Conservation (phyloP, 2,888 invertebrate genomes). For the Zygothrica quintamaculata region DNA sequence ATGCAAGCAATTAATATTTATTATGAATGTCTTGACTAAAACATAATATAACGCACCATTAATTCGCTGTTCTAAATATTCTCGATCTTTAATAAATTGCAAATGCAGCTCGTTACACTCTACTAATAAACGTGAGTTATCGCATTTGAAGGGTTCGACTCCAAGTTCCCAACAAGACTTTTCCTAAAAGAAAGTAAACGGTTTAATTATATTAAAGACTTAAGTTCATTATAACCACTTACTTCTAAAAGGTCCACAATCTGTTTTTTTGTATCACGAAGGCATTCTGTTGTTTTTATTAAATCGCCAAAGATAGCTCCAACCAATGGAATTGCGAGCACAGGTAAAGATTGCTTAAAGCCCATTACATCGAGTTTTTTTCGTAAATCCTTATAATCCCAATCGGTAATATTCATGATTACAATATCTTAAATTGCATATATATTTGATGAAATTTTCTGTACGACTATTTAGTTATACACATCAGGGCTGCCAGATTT, state of each 20-base stretch:
- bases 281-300: conserved; percentile 93
- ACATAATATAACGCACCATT: conserved; percentile 85
- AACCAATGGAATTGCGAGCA: conserved; percentile 92
- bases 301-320: conserved; percentile 92
- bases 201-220: not conserved
- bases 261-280: conserved; percentile 92
- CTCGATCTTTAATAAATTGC: conserved; percentile 88
- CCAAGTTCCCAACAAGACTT: conserved; percentile 89
- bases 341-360: conserved; percentile 90
- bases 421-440: not conserved
- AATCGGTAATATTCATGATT: conserved; percentile 68
- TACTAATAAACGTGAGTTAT: conserved; percentile 90
- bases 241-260: conserved; percentile 89
- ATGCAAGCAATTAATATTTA: too few relatives aligned
- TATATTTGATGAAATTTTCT: too few relatives aligned
- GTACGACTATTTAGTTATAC: too few relatives aligned
- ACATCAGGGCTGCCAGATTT: too few relatives aligned
- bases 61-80: conserved; percentile 87
- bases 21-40: too few relatives aligned
- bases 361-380: conserved; percentile 93
- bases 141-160: conserved; percentile 92
- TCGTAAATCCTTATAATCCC: conserved; percentile 84
- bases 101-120: conserved; percentile 91
- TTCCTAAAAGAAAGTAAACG: conserved; percentile 86
- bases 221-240: conserved; percentile 8